Evolutionary conservation across 2,113 vertebrate genomes (phyloP).

Genomic region (Peromyscus maniculatus): DNA sequence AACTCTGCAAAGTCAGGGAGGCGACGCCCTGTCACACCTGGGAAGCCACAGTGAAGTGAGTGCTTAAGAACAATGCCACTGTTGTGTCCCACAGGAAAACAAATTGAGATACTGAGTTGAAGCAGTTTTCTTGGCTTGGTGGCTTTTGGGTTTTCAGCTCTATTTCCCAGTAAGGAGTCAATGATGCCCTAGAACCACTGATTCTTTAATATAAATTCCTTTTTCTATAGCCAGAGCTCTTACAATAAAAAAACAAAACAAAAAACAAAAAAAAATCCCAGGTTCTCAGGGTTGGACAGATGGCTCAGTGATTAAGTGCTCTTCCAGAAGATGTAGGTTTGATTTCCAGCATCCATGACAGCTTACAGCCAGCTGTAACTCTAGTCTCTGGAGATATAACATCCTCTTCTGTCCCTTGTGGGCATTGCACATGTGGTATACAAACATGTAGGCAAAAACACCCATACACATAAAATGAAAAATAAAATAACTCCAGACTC

Average conservation of each 20-base stretch:
- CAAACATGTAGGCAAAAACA: background rate
- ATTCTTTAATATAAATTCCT: background rate
- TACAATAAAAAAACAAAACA: background rate
- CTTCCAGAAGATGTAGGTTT: background rate
- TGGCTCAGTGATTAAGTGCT: background rate
- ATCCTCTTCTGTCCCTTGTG: background rate
- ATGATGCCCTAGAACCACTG: background rate
- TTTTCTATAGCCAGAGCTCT: background rate
- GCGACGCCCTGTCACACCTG: background rate
- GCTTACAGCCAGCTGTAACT: background rate
- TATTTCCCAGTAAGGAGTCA: background rate
- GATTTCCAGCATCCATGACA: background rate
- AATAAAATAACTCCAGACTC: background rate
- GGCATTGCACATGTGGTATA: background rate
- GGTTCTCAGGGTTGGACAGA: background rate
- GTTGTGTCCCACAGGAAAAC: background rate
- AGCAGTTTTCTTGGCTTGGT: background rate
- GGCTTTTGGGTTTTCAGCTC: slow-evolving; percentile 12
- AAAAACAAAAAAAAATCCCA: background rate
- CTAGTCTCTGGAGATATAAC: background rate
- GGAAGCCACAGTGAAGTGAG: background rate
- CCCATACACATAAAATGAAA: background rate
- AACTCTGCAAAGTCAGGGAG: background rate
- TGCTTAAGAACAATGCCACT: background rate
- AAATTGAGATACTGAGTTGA: background rate